phyloP scores from a whole-genome alignment of 2,113 vertebrate genomes.

The Panthera tigris region DNA sequence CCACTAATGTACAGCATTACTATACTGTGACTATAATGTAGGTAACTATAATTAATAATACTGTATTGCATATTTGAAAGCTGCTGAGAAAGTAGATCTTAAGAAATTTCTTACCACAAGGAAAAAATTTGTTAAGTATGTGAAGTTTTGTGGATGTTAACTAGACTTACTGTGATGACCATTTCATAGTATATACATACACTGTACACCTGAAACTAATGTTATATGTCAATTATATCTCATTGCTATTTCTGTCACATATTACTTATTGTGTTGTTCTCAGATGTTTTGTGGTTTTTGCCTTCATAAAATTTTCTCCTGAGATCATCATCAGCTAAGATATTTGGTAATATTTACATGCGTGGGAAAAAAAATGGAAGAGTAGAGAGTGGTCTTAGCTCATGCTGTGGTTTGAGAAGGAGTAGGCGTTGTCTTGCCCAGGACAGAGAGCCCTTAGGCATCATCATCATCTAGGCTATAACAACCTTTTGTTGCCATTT shows the following conservation, averaged over 20 bases:
- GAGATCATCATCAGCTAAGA: background rate
- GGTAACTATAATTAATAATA: background rate
- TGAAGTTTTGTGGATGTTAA: background rate
- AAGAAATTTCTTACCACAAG: background rate
- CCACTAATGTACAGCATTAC: background rate
- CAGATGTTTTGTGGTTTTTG: background rate
- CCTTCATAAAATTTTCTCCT: background rate
- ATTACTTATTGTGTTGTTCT: background rate
- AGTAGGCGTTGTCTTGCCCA: background rate
- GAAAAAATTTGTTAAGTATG: background rate
- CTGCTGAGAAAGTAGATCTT: background rate
- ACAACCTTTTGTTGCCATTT: background rate
- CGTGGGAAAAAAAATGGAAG: background rate
- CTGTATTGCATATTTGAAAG: background rate
- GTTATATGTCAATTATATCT: background rate
- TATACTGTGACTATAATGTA: no score
- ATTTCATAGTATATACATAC: background rate
- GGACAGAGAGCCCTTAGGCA: background rate
- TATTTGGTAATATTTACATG: background rate
- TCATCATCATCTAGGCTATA: background rate
- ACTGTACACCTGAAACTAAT: background rate
- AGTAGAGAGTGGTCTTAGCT: background rate
- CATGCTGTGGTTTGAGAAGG: background rate
- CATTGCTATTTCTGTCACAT: background rate
- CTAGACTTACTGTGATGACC: background rate